phyloP scores from a whole-genome alignment of 2,888 invertebrate species.

The Caenorhabditis zanzibari region DNA sequence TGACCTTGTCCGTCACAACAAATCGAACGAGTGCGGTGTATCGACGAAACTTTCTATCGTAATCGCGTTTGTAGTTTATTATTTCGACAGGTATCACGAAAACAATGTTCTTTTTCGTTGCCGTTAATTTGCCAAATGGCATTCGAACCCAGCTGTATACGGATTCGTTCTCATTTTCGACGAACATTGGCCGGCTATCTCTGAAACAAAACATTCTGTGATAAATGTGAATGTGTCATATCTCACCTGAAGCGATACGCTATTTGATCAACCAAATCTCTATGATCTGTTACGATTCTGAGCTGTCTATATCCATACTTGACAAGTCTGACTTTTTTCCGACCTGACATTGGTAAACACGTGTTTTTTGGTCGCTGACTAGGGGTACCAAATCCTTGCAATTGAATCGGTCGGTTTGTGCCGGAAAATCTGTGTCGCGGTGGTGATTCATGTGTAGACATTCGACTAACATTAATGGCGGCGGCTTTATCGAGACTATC shows the following conservation, averaged over 20 bases:
- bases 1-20: background rate
- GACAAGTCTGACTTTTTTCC: background rate
- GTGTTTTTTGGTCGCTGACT: background rate
- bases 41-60: background rate
- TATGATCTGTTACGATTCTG: background rate
- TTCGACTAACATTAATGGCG: background rate
- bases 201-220: constrained; percentile 11
- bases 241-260: constrained; percentile 8
- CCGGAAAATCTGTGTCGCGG: background rate
- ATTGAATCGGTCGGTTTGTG: background rate
- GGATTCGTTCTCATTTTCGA: background rate
- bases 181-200: constrained; percentile 12
- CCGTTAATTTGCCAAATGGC: constrained; percentile 18
- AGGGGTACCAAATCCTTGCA: background rate
- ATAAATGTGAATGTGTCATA: background rate
- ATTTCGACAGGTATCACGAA: constrained; percentile 9
- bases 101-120: background rate
- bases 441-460: background rate
- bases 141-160: constrained; percentile 18
- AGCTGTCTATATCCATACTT: constrained; percentile 23
- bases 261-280: background rate
- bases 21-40: constrained; percentile 26
- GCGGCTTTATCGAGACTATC: background rate
- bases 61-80: background rate
- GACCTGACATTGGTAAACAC: background rate